Conservation (phyloP, 2,113 vertebrate genomes). For the Sturnus vulgaris region DNA sequence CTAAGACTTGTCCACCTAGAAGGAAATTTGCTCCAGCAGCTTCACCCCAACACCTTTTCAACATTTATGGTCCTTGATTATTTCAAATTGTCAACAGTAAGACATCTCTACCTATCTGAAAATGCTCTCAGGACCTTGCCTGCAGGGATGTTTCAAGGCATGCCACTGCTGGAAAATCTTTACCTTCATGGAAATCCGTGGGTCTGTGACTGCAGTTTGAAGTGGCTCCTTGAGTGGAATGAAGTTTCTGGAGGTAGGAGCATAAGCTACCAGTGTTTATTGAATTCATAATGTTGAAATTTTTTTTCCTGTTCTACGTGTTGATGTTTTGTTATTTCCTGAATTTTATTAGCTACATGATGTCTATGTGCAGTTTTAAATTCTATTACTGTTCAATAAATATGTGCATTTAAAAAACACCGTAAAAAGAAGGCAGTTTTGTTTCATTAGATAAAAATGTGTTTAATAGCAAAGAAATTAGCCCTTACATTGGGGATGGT, state of each 20-base stretch:
- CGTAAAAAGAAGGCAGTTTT: neutral
- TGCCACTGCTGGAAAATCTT: conserved; percentile 85
- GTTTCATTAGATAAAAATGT: neutral
- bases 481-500: neutral
- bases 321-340: neutral
- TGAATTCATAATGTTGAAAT: neutral
- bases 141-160: conserved; percentile 58
- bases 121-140: conserved; percentile 79
- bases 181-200: conserved; percentile 90
- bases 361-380: neutral
- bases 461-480: neutral
- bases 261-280: neutral
- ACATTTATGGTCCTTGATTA: conserved; percentile 80
- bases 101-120: conserved; percentile 86
- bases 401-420: neutral
- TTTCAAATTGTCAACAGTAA: conserved; percentile 84
- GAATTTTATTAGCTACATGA: neutral
- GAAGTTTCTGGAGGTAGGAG: conserved; percentile 75
- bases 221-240: conserved; percentile 80
- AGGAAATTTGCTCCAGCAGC: conserved; percentile 83
- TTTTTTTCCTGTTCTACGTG: neutral
- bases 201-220: conserved; percentile 85
- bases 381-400: neutral
- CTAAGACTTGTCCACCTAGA: conserved; percentile 87
- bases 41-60: conserved; percentile 84